Percentiles rank a stretch among this genome's conserved stretches.
Conservation (phyloP, 2,797 vertebrate species). For the Smutsia gigantea region DNA sequence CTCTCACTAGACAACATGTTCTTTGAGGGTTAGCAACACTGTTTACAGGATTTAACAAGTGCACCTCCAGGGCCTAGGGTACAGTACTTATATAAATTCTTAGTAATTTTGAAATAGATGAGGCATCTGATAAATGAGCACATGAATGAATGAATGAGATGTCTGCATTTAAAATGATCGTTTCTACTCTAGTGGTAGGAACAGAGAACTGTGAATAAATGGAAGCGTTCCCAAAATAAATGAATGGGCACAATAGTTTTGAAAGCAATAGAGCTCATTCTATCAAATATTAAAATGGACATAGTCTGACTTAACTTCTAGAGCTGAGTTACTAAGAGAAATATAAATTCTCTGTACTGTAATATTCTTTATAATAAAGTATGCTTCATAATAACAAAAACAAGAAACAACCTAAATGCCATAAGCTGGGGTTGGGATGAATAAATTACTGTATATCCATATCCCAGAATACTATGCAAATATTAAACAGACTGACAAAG, state of each 20-base stretch:
- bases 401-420: background rate
- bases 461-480: background rate
- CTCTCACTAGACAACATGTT: background rate
- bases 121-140: background rate
- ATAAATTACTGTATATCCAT: background rate
- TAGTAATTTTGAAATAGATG: background rate
- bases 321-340: background rate
- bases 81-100: background rate
- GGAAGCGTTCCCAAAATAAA: background rate
- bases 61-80: background rate
- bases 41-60: background rate
- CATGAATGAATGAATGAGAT: constrained; percentile 18
- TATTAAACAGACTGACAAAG: background rate
- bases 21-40: background rate
- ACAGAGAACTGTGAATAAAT: background rate
- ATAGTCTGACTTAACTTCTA: background rate
- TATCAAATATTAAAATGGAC: background rate
- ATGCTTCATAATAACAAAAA: background rate
- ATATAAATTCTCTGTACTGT: background rate
- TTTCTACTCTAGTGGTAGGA: background rate
- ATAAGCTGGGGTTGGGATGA: background rate
- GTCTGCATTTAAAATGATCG: background rate
- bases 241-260: background rate
- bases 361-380: background rate
- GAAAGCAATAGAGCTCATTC: background rate